Percentiles rank a stretch among this genome's conserved stretches.
Evolutionary conservation across 2,888 invertebrate species (phyloP).

Genomic region (Eristalis tenax): DNA sequence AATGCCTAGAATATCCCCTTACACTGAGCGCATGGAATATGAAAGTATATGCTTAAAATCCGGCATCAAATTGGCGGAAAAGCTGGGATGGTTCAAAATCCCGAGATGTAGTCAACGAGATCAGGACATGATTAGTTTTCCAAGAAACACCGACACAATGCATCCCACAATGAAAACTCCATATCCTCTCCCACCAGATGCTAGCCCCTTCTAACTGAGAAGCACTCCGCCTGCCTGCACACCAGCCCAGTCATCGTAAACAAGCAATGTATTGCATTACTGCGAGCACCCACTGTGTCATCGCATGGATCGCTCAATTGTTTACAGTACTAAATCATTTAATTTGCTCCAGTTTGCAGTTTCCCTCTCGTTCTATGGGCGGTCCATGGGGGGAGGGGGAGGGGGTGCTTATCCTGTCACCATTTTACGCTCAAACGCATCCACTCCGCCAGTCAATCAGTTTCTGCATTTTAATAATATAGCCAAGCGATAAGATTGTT

Average conservation of each 20-base stretch:
- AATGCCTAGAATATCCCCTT: too few species aligned
- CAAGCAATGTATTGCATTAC: neutral
- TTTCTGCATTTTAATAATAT: constrained; percentile 26
- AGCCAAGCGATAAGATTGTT: constrained; percentile 4
- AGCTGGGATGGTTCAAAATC: too few species aligned
- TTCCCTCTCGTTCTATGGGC: neutral
- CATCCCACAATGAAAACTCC: too few species aligned
- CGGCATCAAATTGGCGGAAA: too few species aligned
- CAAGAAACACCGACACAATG: too few species aligned
- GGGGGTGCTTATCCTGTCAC: neutral
- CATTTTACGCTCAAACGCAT: constrained; percentile 13
- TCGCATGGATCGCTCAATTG: neutral
- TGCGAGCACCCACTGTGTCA: neutral
- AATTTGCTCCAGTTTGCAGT: constrained; percentile 32
- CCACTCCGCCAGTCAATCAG: neutral
- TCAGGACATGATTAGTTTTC: too few species aligned
- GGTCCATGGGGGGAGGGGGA: too few species aligned
- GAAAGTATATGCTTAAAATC: too few species aligned
- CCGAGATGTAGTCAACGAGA: too few species aligned
- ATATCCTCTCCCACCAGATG: too few species aligned
- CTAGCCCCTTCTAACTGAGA: neutral
- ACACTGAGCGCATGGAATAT: too few species aligned
- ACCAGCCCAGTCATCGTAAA: neutral
- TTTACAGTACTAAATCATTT: constrained; percentile 7
- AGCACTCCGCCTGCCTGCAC: neutral